Percentiles rank a stretch among this genome's conserved stretches.
phyloP scores from a whole-genome alignment of 35 echinoderm and acorn worm genomes.

The Ophiothrix spiculata region DNA sequence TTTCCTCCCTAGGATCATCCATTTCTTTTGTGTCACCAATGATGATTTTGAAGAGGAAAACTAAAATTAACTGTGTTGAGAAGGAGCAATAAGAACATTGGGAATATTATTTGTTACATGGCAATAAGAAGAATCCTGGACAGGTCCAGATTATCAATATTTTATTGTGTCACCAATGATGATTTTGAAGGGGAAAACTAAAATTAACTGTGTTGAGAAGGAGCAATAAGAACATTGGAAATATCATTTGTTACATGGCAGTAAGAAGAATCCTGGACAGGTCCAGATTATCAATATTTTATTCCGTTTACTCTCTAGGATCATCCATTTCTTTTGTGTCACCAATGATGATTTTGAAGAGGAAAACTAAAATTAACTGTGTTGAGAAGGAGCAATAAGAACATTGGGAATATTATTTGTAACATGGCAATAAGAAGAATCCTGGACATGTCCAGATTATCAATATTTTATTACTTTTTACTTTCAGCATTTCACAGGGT shows the following conservation, averaged over 20 bases:
- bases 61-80: constrained; percentile 62
- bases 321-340: constrained; percentile 77
- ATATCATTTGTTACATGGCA: neutral
- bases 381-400: constrained; percentile 13
- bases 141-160: neutral
- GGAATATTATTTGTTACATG: neutral
- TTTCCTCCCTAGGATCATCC: constrained; percentile 89
- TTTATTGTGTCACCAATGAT: constrained; percentile 48
- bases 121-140: neutral
- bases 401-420: neutral
- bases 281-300: neutral
- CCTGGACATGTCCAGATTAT: neutral
- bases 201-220: constrained; percentile 62
- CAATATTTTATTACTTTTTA: too few relatives aligned
- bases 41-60: constrained; percentile 79
- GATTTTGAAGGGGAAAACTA: constrained; percentile 76
- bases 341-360: constrained; percentile 70
- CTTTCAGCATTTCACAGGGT: too few relatives aligned
- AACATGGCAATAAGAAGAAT: neutral
- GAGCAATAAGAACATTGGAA: neutral
- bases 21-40: constrained; percentile 58
- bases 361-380: constrained; percentile 78
- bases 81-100: neutral
- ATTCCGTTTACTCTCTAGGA: constrained; percentile 71
- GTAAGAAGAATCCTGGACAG: neutral